phyloP scores from a whole-genome alignment of 2,113 vertebrate genomes.

The Copsychus sechellarum region DNA sequence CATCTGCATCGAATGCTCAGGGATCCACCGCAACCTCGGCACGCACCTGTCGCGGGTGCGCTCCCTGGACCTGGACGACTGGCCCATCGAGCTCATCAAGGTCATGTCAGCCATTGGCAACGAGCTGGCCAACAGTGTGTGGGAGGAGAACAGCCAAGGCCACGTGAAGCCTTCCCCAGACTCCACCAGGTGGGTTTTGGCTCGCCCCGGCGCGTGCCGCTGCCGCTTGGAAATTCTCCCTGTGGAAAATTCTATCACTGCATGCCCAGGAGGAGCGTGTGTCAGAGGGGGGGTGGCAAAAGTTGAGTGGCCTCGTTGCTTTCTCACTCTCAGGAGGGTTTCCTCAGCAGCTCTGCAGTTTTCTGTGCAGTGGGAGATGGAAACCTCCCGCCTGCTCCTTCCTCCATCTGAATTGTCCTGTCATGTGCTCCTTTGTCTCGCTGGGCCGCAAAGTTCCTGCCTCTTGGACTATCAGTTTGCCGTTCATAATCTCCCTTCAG shows the following conservation, averaged over 20 bases:
- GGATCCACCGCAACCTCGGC: slow-evolving; percentile 96
- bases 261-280: rapidly evolving
- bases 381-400: background rate
- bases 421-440: background rate
- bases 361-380: background rate
- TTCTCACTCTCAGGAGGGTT: background rate
- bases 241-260: background rate
- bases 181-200: slow-evolving; percentile 83
- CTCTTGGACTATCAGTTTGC: background rate
- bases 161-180: slow-evolving; percentile 87
- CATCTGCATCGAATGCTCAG: slow-evolving; percentile 98
- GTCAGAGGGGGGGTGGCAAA: background rate
- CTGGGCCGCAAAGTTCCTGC: background rate
- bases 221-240: background rate
- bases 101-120: slow-evolving; percentile 96
- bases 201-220: rapidly evolving
- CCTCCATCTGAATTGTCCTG: background rate
- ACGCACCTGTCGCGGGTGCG: slow-evolving; percentile 94
- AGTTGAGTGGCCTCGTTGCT: background rate
- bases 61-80: slow-evolving; percentile 95
- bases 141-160: slow-evolving; percentile 91
- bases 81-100: slow-evolving; percentile 94
- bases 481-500: background rate
- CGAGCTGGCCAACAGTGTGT: slow-evolving; percentile 92
- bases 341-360: background rate